phyloP scores from a whole-genome alignment of 2,797 vertebrate genomes.

The Arctocebus calabarensis region DNA sequence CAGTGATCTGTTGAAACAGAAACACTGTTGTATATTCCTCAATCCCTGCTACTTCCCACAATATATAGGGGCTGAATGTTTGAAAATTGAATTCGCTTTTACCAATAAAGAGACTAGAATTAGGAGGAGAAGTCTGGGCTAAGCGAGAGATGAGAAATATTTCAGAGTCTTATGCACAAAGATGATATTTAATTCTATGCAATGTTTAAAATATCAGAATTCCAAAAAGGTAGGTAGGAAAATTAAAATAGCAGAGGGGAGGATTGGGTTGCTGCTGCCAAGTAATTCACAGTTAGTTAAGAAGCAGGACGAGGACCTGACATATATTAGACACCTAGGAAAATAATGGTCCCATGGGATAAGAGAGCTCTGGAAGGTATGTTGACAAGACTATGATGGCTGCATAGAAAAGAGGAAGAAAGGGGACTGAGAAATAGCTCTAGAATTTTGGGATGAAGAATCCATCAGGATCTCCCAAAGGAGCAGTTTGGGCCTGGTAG shows the following conservation, averaged over 20 bases:
- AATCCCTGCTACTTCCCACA: neutral
- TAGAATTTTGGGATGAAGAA: neutral
- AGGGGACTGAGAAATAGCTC: neutral
- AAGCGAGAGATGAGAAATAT: neutral
- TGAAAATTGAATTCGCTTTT: neutral
- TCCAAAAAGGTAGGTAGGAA: neutral
- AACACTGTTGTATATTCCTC: neutral
- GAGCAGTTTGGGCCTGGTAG: neutral
- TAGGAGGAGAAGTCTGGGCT: neutral
- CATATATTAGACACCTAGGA: neutral
- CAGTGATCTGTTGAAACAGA: conserved; percentile 7
- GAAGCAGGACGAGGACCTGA: neutral
- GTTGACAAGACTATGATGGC: neutral
- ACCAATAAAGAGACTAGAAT: neutral
- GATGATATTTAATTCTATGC: neutral
- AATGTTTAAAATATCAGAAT: neutral
- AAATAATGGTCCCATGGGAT: neutral
- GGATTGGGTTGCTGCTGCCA: neutral
- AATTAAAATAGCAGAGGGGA: neutral
- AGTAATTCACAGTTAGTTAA: neutral
- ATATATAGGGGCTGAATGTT: neutral
- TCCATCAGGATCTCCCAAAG: neutral
- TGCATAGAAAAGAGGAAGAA: neutral
- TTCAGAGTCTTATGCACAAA: neutral
- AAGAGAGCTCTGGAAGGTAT: neutral